These are phyloP conservation scores for Frieseomelitta varia DNA, from an alignment of 1,140 invertebrate genomes.

Conservation along the genomic window DNA sequence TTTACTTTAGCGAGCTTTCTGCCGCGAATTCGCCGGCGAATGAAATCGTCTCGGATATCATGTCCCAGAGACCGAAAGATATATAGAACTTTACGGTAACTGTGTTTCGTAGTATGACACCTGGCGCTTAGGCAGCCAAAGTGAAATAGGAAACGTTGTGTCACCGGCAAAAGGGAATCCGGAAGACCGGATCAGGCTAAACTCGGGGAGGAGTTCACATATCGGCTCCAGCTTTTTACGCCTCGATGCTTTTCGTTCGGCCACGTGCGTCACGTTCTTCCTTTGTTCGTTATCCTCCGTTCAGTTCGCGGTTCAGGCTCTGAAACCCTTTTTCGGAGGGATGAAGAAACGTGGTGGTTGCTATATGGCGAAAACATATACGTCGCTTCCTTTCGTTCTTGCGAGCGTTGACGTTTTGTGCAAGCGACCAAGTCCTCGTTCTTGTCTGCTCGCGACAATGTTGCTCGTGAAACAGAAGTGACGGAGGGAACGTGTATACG, in stretches of 20 bases:
- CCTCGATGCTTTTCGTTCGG: neutral
- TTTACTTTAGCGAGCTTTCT: constrained; percentile 24
- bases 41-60: neutral
- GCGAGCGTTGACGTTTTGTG: neutral
- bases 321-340: neutral
- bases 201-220: neutral
- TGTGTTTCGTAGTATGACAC: neutral
- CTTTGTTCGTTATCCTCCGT: neutral
- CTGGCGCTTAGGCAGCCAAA: neutral
- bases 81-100: neutral
- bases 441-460: neutral
- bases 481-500: neutral
- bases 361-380: neutral
- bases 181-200: neutral
- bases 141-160: neutral
- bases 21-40: neutral
- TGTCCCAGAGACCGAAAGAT: neutral
- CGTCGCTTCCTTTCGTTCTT: neutral
- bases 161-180: neutral
- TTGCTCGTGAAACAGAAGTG: neutral
- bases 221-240: neutral
- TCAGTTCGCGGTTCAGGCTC: neutral
- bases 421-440: too few relatives aligned
- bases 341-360: neutral
- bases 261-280: neutral